Conservation (phyloP, 2,797 vertebrate genomes). For the Danio jaintianensis region DNA sequence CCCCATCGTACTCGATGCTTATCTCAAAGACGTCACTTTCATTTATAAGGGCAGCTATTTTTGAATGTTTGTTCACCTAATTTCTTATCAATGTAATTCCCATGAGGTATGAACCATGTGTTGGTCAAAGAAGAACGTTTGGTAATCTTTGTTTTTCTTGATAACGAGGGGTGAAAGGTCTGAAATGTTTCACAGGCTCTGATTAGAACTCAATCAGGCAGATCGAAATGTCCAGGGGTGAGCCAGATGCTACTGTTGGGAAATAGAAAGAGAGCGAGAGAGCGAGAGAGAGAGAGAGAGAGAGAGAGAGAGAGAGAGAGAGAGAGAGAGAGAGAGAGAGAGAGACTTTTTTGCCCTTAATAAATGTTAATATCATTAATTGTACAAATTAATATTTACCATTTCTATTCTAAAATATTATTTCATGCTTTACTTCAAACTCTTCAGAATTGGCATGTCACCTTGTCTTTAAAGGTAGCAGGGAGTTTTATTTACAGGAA, state of each 20-base stretch:
- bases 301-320: neutral
- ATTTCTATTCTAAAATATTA: too few relatives aligned
- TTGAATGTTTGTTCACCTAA: conserved; percentile 52
- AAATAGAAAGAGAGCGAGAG: neutral
- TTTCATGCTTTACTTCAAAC: too few relatives aligned
- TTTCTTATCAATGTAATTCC: conserved; percentile 65
- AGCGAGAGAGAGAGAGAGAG: neutral
- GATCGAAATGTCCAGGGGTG: conserved; percentile 63
- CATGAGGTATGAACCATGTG: conserved; percentile 24
- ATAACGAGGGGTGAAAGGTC: conserved; percentile 52
- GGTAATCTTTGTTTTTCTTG: conserved; percentile 57
- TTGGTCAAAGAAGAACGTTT: neutral
- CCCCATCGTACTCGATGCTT: conserved; percentile 45
- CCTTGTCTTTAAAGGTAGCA: neutral
- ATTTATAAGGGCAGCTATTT: conserved; percentile 55
- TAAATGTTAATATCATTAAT: too few relatives aligned
- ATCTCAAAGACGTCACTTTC: conserved; percentile 59
- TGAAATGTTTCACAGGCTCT: conserved; percentile 68
- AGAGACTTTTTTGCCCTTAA: neutral
- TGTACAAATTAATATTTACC: too few relatives aligned
- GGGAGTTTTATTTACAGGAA: conserved; percentile 22
- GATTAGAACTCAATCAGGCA: conserved; percentile 66
- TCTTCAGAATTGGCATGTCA: too few relatives aligned
- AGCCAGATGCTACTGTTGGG: conserved; percentile 52
- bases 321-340: neutral